Base-by-base conservation (phyloP, 2,888 invertebrate genomes). In the Melangyna quadrimaculata region DNA sequence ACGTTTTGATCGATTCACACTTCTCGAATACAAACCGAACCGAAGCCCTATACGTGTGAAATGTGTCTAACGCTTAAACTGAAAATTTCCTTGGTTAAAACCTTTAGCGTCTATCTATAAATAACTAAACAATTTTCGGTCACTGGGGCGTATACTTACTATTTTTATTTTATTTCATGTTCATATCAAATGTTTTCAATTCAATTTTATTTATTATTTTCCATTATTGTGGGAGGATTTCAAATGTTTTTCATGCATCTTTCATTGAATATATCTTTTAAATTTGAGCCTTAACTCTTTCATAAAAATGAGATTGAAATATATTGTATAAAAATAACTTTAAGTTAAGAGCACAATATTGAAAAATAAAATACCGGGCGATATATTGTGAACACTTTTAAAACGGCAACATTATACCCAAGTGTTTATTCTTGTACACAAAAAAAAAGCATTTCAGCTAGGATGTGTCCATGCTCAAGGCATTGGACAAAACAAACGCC, bases 401-500 rank as follows among this genome's bases (percentile, higher is more conserved):
- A 45, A 45, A 45, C 17, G 19, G 19, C 7, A 45, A 45, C 45
- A 45, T 45, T 45, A 45, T 19, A 19, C 10, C 45, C 17, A 19
- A 45, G 17, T 19, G 53, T 27, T 53, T n/a, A 24, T 53, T n/a
- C 7, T n/a, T 2, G 27, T 3, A 2, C 3, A 17, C 27, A 78
- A 17, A 59, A 22, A 59, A 55, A 27, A 27, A 29, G 14, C 24
- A 63, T 17, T 40, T 40, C 43, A 43, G n/a, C 3, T 22, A 55
- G 45, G 24, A 40, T 22, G 59, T n/a, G 29, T 63, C 27, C 61
- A 29, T 51, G 37, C 45, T 40, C n/a, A n/a, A 19, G 57, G 43
- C 19, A 57, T 32, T 55, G 45, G n/a, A 55, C 17, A 24, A 57
- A 61, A 24, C 14, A n/a, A 65, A 55, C 45, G 48, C 27, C 72